Evolutionary conservation across 2,888 invertebrate species (phyloP).

Genomic region (Drepanosiphum platanoidis): DNA sequence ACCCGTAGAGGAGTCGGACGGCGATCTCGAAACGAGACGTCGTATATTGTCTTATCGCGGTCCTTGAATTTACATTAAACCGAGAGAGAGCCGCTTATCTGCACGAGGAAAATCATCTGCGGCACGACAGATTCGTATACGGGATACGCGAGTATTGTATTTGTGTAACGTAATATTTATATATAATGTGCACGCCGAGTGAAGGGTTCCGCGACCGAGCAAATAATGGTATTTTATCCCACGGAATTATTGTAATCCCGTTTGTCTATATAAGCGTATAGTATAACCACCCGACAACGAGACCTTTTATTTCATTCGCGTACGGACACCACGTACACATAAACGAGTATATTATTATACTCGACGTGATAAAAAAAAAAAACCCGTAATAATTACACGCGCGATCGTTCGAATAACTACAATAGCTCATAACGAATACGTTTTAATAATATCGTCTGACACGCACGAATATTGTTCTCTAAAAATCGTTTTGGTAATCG

Average conservation of each 20-base stretch:
- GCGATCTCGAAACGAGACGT: background rate
- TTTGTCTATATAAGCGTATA: background rate
- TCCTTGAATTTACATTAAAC: constrained; percentile 22
- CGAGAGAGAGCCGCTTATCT: background rate
- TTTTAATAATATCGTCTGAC: too few relatives aligned
- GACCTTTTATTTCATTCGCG: too few relatives aligned
- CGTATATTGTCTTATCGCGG: constrained; percentile 5
- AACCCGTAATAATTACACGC: too few relatives aligned
- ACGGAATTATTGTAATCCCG: constrained; percentile 11
- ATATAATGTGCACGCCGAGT: background rate
- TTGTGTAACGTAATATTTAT: background rate
- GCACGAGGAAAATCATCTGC: background rate
- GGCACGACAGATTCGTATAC: background rate
- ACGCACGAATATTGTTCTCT: too few relatives aligned
- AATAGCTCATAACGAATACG: too few relatives aligned
- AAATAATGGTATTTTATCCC: constrained; percentile 18
- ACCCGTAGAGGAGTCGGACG: background rate
- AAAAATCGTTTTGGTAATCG: too few relatives aligned
- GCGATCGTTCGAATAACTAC: too few relatives aligned
- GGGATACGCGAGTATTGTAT: background rate
- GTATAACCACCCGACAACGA: background rate
- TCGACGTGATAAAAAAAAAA: too few relatives aligned
- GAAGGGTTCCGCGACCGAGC: background rate
- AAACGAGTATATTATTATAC: too few relatives aligned
- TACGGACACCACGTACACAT: too few relatives aligned